A percentile compares a stretch with the other conserved stretches of the same genome.
phyloP scores from a whole-genome alignment of 2,888 invertebrate species.

The Cynaeus angustus region DNA sequence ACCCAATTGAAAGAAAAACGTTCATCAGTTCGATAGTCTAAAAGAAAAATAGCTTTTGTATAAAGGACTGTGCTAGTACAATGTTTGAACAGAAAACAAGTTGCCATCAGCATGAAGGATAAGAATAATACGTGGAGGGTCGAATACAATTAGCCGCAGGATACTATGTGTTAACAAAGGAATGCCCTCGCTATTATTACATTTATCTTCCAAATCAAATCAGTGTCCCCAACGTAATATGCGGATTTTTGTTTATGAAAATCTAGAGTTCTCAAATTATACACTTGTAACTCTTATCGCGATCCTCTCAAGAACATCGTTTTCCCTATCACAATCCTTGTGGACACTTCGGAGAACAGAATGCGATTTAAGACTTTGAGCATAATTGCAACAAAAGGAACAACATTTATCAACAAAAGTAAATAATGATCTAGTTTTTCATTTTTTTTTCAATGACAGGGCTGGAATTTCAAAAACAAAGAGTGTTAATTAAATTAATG shows the following conservation, averaged over 20 bases:
- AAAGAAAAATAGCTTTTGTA: conserved; percentile 33
- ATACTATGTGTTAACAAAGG: conserved; percentile 15
- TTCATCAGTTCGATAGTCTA: conserved; percentile 7
- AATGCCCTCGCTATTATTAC: conserved; percentile 10
- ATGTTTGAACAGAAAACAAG: conserved; percentile 37
- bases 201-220: conserved; percentile 30
- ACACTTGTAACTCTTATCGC: conserved; percentile 8
- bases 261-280: neutral
- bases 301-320: conserved; percentile 8
- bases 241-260: conserved; percentile 20
- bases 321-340: conserved; percentile 11
- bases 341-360: neutral
- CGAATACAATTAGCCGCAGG: conserved; percentile 26
- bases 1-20: conserved; percentile 26
- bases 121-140: conserved; percentile 35
- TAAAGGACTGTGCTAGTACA: conserved; percentile 2
- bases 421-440: too few relatives aligned
- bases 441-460: too few relatives aligned
- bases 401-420: too few relatives aligned
- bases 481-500: too few relatives aligned
- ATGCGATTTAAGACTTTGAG: neutral
- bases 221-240: conserved; percentile 3
- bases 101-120: conserved; percentile 27
- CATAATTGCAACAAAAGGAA: neutral
- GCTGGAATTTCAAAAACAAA: too few relatives aligned